These are phyloP conservation scores for Idaea aversata DNA, from an alignment of 2,888 invertebrate species.

Conservation along the genomic window DNA sequence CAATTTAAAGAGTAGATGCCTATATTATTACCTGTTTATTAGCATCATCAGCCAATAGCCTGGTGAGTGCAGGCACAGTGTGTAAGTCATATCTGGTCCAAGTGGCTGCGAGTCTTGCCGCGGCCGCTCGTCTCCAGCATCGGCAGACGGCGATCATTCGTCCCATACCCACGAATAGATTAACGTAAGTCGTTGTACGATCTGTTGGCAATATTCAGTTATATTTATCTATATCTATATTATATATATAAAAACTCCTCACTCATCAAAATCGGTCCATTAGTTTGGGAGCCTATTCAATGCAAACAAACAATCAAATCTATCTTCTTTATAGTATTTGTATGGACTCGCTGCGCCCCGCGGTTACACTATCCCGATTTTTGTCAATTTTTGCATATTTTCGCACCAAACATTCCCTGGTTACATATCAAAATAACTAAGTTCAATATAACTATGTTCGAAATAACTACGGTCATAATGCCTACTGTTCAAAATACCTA, in stretches of 20 bases:
- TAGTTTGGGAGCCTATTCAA: too few species aligned
- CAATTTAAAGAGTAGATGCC: too few species aligned
- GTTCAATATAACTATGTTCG: too few species aligned
- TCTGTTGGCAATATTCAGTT: constrained; percentile 30
- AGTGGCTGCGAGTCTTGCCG: constrained; percentile 39
- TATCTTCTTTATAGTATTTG: neutral
- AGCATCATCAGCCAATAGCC: constrained; percentile 43
- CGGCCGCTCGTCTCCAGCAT: constrained; percentile 54
- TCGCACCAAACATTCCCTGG: too few species aligned
- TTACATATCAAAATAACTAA: too few species aligned
- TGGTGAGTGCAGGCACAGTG: constrained; percentile 41
- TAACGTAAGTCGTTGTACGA: constrained; percentile 51
- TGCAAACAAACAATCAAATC: neutral
- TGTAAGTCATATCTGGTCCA: constrained; percentile 41
- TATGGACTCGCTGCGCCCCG: too few species aligned
- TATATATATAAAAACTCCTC: too few species aligned
- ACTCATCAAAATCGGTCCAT: neutral
- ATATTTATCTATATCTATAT: too few species aligned
- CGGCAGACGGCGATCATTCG: constrained; percentile 39
- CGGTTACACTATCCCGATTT: too few species aligned
- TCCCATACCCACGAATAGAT: constrained; percentile 50
- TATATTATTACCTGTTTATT: constrained; percentile 45
- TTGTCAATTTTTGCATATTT: too few species aligned
- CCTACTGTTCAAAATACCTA: too few species aligned
- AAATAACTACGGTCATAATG: too few species aligned